Conservation (phyloP, 2,113 vertebrate species). For the Lophius piscatorius region DNA sequence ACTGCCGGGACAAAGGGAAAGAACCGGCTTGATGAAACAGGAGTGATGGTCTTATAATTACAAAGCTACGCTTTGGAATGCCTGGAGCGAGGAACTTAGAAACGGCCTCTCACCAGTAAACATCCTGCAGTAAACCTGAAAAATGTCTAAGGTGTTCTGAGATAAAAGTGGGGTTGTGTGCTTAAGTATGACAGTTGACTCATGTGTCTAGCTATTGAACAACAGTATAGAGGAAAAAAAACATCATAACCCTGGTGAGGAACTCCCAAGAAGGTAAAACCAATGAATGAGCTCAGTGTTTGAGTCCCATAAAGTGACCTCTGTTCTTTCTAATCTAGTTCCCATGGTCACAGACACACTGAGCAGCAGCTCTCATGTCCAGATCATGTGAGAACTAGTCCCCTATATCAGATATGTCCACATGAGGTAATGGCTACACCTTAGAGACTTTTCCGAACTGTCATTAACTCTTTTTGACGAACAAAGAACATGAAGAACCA, state of each 20-base stretch:
- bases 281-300: constrained; percentile 58
- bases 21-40: constrained; percentile 22
- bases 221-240: constrained; percentile 11
- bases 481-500: constrained; percentile 5
- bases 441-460: background rate
- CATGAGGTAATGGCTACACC: background rate
- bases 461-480: background rate
- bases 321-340: constrained; percentile 72
- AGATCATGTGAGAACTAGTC: constrained; percentile 26
- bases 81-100: constrained; percentile 39
- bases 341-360: constrained; percentile 51
- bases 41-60: constrained; percentile 61
- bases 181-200: constrained; percentile 1
- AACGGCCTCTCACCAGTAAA: constrained; percentile 55
- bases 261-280: constrained; percentile 46
- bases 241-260: constrained; percentile 21
- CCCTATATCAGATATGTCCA: background rate
- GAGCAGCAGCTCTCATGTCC: constrained; percentile 45
- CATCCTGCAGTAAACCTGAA: constrained; percentile 72
- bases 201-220: constrained; percentile 7
- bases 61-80: constrained; percentile 44
- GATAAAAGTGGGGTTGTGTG: constrained; percentile 31
- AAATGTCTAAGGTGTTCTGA: constrained; percentile 48
- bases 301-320: constrained; percentile 66
- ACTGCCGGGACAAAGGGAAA: constrained; percentile 40